Percentiles rank a stretch among this genome's conserved stretches.
These are phyloP conservation scores for Nansenia antarctica DNA, from an alignment of 2,113 vertebrate genomes.

Conservation along the genomic window DNA sequence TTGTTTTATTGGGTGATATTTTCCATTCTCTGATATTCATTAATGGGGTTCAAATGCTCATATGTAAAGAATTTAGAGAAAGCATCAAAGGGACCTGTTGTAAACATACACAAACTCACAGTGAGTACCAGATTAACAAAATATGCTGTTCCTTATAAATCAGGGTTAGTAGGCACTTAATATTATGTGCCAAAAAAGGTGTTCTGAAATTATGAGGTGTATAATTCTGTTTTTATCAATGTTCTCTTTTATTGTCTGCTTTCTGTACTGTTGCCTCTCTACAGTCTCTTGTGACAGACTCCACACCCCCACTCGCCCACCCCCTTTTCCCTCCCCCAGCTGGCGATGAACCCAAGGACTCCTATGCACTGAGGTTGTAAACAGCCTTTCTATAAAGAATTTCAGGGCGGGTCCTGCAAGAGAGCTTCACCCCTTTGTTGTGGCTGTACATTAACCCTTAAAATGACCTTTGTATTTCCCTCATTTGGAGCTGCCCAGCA, in stretches of 20 bases:
- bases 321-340: slow-evolving; percentile 17
- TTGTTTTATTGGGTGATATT: not conserved
- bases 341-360: slow-evolving; percentile 64
- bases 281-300: slow-evolving; percentile 11
- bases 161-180: not conserved
- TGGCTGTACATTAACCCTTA: slow-evolving; percentile 54
- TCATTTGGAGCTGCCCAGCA: not conserved
- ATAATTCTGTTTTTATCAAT: not conserved
- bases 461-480: slow-evolving; percentile 24
- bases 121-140: not conserved
- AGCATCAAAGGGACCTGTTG: not conserved
- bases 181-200: not conserved
- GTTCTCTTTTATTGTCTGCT: slow-evolving; percentile 46
- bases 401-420: slow-evolving; percentile 57
- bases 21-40: not conserved
- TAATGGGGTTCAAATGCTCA: not conserved
- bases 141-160: not conserved
- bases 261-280: slow-evolving; percentile 36
- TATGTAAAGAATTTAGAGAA: not conserved
- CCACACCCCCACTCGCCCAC: slow-evolving; percentile 8
- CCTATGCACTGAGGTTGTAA: slow-evolving; percentile 52
- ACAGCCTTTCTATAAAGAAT: slow-evolving; percentile 63
- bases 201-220: not conserved
- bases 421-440: slow-evolving; percentile 61
- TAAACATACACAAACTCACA: not conserved